Base-by-base conservation (phyloP, 1,140 invertebrate species). In the Drosophila parabipectinata region DNA sequence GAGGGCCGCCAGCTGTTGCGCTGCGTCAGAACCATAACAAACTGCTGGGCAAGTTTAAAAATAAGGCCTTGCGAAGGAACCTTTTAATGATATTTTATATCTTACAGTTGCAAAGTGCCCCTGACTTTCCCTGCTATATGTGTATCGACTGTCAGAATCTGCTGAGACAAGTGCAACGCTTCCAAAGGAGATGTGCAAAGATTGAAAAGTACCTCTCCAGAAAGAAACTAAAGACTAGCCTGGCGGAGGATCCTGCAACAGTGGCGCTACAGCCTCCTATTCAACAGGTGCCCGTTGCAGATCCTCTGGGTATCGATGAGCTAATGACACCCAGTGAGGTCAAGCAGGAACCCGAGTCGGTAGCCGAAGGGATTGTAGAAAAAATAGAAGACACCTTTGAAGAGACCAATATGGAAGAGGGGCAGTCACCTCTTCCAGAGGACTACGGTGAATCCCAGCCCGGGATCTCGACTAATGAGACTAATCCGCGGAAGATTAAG, bases 131-230 rank as follows among this genome's bases (percentile, higher is more conserved):
- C 1, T 50, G 55, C 4, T 54, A 62, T 8, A 44, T 82, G 21
- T 87, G 82, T 32, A 10, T 9, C 2, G 69, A 82, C 0, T 87
- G 82, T 8, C 78, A 88, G 18, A 9, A 6, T 7, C 45, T 87
- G 30, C 32, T 87, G 4, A 82, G 59, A 12, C 67, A 76, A 12
- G 30, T 87, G 4, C 60, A 45, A 12, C 41, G 52, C 18, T 87
- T 87, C 53, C 83, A 75, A 0, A 73, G 85, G 8, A 75, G 83
- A 0, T 87, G 82, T 47, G 47, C 45, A 2, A 87, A 72, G 52
- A 87, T 87, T 14, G 82, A 87, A 37, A 58, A 61, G 7, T 88
- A 62, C 30, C 60, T 87, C 0, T 48, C 21, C 0, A 68, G 60
- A 59, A 7, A 2, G 1, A 78, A 72, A 26, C 14, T 63, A 24